Conservation (phyloP, 1,140 invertebrate species). For the Drosophila nikananu region DNA sequence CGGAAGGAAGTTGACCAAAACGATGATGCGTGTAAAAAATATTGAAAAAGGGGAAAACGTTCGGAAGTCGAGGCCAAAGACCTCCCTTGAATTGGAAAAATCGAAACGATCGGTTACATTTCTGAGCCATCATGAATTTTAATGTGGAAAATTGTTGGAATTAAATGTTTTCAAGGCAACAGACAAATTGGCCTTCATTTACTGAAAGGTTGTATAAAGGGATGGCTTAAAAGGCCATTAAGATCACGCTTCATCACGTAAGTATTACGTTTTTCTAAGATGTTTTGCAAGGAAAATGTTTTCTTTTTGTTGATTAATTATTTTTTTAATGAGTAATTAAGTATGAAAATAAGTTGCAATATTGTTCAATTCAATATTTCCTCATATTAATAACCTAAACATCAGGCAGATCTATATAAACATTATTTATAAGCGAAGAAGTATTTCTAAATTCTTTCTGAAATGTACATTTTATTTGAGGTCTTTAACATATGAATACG, state of each 20-base stretch:
- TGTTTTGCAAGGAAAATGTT: neutral
- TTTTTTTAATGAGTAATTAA: no score
- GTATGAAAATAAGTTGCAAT: no score
- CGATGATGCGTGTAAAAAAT: slow-evolving; percentile 73
- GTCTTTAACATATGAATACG: no score
- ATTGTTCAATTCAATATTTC: no score
- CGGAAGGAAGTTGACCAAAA: slow-evolving; percentile 70
- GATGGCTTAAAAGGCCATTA: neutral
- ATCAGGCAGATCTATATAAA: no score
- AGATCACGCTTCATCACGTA: slow-evolving; percentile 6
- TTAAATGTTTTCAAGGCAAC: neutral
- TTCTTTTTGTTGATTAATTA: no score
- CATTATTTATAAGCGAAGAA: no score
- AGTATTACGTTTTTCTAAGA: neutral
- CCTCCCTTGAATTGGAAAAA: neutral
- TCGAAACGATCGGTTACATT: neutral
- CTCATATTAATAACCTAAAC: no score
- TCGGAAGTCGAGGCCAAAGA: slow-evolving; percentile 23
- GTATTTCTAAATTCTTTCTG: no score
- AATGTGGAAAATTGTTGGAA: slow-evolving; percentile 45
- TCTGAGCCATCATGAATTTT: slow-evolving; percentile 62
- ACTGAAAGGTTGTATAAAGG: neutral
- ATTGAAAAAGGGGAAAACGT: slow-evolving; percentile 34
- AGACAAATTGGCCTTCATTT: slow-evolving; percentile 16
- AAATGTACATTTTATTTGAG: no score